Base-by-base conservation (phyloP, 2,113 vertebrate genomes). In the Nothoprocta perdicaria region DNA sequence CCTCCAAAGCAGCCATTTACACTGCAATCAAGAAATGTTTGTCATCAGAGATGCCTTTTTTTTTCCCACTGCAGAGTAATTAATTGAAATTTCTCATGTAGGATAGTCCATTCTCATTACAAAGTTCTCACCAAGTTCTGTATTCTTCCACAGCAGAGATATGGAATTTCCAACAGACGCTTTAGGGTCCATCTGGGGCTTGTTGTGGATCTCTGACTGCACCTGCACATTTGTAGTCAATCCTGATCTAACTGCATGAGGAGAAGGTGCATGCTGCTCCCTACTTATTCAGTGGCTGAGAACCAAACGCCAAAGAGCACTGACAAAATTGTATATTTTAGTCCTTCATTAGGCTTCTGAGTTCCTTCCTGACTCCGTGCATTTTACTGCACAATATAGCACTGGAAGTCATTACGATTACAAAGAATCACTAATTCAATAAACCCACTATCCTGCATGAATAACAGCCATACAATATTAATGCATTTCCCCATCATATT, bases 361-460 rank as follows among this genome's bases (percentile, higher is more conserved):
- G 62, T 13, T 88, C 86, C 71, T 84, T 86, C 88, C 86, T 27
- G 15, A 10, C 67, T 80, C 72, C 0, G 0, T 16, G 73, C 31
- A 4, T 87, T 86, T 52, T 31, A 8, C 75, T 35, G 72, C 1
- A 67, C 86, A 58, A 38, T 55, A 5, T 31, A 67, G 55, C 31
- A 0, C 72, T 80, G 78, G 67, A 87, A 96, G 81, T 87, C 75
- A 63, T 80, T 86, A 60, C 65, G 88, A 40, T 60, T 52, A 71
- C 63, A 92, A 90, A 95, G 89, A 95, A 84, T 66, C 84, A 13
- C 81, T 93, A 94, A 92, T 85, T 94, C 86, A 93, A 58, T 92
- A 84, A 90, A 0, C 2, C 84, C 57, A 9, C 90, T 82, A 15
- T 86, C 72, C 84, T 87, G 75, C 86, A 50, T 58, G 84, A 94